A percentile compares a stretch with the other conserved stretches of the same genome.
phyloP scores from a whole-genome alignment of 2,797 vertebrate genomes.

The Antennarius maculatus region DNA sequence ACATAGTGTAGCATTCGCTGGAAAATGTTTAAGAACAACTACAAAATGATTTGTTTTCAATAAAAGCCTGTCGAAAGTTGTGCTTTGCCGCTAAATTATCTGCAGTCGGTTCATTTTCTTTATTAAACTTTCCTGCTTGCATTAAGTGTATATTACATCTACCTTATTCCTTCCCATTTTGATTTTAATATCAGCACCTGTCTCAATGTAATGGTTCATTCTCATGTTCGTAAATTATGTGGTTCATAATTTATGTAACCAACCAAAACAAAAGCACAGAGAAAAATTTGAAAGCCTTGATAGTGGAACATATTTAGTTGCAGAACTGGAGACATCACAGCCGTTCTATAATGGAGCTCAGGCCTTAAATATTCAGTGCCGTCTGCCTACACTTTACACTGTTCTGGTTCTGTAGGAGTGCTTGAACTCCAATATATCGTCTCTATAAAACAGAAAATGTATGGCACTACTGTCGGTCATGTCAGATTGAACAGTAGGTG shows the following conservation, averaged over 20 bases:
- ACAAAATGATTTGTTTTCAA: too few relatives aligned
- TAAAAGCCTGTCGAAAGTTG: too few relatives aligned
- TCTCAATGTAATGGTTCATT: neutral
- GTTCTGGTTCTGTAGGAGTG: conserved; percentile 8
- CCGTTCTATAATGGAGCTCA: neutral
- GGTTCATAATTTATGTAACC: conserved; percentile 20
- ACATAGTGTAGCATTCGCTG: too few relatives aligned
- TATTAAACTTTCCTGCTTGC: too few relatives aligned
- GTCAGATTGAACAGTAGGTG: conserved; percentile 46
- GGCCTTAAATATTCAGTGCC: neutral
- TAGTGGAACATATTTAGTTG: neutral
- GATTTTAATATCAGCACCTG: too few relatives aligned
- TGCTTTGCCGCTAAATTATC: too few relatives aligned
- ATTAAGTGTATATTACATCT: neutral
- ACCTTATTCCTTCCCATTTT: neutral
- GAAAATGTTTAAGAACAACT: too few relatives aligned
- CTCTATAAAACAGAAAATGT: conserved; percentile 23
- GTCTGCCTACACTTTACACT: conserved; percentile 1
- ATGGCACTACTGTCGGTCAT: conserved; percentile 10
- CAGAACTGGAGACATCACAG: neutral
- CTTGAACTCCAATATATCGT: conserved; percentile 14
- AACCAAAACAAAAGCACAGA: conserved; percentile 38
- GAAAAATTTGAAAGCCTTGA: conserved; percentile 7
- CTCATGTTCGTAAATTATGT: neutral
- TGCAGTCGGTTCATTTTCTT: too few relatives aligned